phyloP scores from a whole-genome alignment of 2,888 invertebrate genomes.

The Hypercompe scribonia region DNA sequence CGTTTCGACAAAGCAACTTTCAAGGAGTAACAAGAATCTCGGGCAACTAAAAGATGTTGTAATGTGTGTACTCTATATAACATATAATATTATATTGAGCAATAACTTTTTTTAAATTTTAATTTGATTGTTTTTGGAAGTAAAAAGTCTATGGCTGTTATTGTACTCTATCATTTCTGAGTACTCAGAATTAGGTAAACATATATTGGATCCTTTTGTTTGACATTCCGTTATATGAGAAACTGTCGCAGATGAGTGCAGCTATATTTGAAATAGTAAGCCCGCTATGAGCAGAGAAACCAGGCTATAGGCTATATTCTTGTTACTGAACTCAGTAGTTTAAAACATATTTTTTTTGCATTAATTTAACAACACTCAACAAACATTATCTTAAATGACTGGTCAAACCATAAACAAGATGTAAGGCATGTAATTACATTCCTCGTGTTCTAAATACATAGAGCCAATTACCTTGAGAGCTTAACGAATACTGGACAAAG shows the following conservation, averaged over 20 bases:
- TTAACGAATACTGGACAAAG: conserved; percentile 68
- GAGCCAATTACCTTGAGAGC: conserved; percentile 66
- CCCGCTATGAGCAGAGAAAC: background rate
- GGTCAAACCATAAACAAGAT: background rate
- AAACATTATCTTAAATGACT: background rate
- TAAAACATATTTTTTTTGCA: background rate
- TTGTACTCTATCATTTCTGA: background rate
- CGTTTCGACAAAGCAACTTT: too few species aligned
- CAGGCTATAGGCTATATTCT: background rate
- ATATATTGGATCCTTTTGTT: background rate
- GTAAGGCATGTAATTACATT: conserved; percentile 14
- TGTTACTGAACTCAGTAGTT: background rate
- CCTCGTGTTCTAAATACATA: conserved; percentile 15
- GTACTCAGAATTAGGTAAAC: background rate
- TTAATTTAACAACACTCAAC: background rate
- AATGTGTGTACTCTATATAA: too few species aligned
- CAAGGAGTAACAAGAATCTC: too few species aligned
- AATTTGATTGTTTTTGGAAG: background rate
- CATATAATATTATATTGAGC: too few species aligned
- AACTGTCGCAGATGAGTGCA: background rate
- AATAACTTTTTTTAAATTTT: too few species aligned
- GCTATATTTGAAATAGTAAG: background rate
- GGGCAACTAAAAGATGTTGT: too few species aligned
- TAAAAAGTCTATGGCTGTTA: background rate
- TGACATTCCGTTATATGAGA: background rate